Evolutionary conservation across 2,113 vertebrate species (phyloP).

Genomic region (Pleuronectes platessa): DNA sequence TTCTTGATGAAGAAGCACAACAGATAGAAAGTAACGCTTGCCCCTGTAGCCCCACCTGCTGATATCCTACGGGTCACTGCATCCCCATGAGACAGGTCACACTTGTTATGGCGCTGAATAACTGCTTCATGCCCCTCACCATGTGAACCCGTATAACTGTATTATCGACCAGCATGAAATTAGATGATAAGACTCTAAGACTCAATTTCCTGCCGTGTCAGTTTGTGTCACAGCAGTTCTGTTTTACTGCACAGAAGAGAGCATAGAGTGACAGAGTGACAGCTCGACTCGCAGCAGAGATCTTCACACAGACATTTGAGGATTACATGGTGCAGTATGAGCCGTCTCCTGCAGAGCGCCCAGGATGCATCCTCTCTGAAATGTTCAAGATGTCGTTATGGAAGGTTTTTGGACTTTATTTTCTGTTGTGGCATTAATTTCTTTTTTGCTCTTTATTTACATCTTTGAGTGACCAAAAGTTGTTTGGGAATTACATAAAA

Average conservation of each 20-base stretch:
- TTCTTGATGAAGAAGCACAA: neutral
- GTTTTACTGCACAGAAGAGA: constrained; percentile 1
- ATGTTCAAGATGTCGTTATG: constrained; percentile 38
- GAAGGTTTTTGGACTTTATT: constrained; percentile 7
- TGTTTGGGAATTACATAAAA: neutral
- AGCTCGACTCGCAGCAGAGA: constrained; percentile 23
- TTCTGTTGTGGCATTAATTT: constrained; percentile 23
- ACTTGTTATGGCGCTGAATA: constrained; percentile 19
- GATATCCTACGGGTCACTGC: neutral
- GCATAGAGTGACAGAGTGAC: neutral
- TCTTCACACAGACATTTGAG: constrained; percentile 7
- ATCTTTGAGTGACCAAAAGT: no score
- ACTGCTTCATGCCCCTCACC: constrained; percentile 23
- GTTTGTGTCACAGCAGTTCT: constrained; percentile 15
- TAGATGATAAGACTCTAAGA: neutral
- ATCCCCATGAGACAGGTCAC: constrained; percentile 41
- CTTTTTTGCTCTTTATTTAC: neutral
- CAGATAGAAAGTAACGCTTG: neutral
- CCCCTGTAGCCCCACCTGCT: neutral
- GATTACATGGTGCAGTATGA: constrained; percentile 6
- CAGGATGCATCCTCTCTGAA: constrained; percentile 29
- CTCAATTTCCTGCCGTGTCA: constrained; percentile 34
- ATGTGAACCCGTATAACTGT: constrained; percentile 6
- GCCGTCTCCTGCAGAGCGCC: constrained; percentile 13
- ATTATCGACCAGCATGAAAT: constrained; percentile 40